Evolutionary conservation across 2,888 invertebrate genomes (phyloP), one percentile per base, ranked within the genome.

Genomic region (Celastrina argiolus): DNA sequence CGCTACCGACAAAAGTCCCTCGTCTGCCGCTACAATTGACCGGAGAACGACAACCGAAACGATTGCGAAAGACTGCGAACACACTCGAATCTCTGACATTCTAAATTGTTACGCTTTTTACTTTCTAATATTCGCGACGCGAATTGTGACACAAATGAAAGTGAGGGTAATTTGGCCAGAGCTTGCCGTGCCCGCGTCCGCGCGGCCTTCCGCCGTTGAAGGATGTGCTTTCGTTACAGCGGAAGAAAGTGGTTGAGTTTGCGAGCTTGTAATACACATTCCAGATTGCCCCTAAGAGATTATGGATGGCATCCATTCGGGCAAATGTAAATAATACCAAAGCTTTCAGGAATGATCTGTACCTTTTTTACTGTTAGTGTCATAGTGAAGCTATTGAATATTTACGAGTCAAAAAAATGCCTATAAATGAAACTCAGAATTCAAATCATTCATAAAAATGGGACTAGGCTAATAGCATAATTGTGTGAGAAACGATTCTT

Each of bases 61-160:
- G 18, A 45, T 28, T 28, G 28, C 28, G 31, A 31, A 58, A 58
- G 10, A 34, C 18, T 16, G 59, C 18, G 34, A 16, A 59, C 16
- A 58, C n/a, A 58, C 58, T 59, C 36, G 18, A 34, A 59, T 36
- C 59, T 59, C 18, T 16, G 18, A 22, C 59, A 36, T 36, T 34
- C 36, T 18, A 36, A 59, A 59, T 31, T 36, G 34, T 16, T 18
- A 12, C 59, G 59, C 34, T 59, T 59, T 59, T 59, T 59, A 59
- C 59, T 59, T 59, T 59, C 59, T 59, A 59, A 59, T 59, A 36
- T 59, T 59, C 34, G 59, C 59, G 34, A 14, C 59, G 34, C 59
- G 59, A 59, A 59, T 59, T 59, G 59, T 59, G 59, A 59, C 59
- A 59, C 34, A 18, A 59, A 59, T 12, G 59, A 59, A 59, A 59